Conservation (phyloP, 2,797 vertebrate species). For the Crypturellus tataupa region DNA sequence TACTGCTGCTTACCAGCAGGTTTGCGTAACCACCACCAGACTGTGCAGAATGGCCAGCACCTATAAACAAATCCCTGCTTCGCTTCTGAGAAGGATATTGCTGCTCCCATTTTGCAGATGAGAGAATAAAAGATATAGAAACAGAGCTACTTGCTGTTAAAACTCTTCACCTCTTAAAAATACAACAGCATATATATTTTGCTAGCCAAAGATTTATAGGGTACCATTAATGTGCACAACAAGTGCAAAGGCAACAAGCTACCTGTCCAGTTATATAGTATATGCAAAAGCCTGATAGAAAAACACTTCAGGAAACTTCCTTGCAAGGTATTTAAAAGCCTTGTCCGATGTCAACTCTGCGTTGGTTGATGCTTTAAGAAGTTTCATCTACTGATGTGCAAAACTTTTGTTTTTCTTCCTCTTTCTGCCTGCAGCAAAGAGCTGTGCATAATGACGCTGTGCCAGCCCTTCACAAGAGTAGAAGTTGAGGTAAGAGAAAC, state of each 20-base stretch:
- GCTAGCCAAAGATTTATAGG: not conserved
- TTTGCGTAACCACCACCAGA: not conserved
- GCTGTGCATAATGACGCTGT: constrained; percentile 88
- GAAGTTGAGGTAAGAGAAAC: constrained; percentile 92
- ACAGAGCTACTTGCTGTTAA: not conserved
- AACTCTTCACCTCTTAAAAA: not conserved
- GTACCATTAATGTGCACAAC: not conserved
- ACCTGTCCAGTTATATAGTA: not conserved
- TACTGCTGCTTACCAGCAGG: not conserved
- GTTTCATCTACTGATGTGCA: not conserved
- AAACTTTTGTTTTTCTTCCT: not conserved
- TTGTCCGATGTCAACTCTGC: not conserved
- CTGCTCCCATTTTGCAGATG: not conserved
- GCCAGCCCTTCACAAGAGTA: constrained; percentile 92
- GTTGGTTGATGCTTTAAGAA: not conserved
- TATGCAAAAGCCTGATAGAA: not conserved
- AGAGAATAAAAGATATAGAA: not conserved
- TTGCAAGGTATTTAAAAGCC: not conserved
- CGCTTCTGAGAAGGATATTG: not conserved
- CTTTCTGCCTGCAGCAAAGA: constrained; percentile 80
- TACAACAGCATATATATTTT: not conserved
- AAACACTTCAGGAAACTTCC: not conserved
- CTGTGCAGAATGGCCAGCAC: not conserved
- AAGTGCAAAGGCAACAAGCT: not conserved
- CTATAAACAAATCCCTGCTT: not conserved